A percentile compares a stretch with the other conserved stretches of the same genome.
These are phyloP conservation scores for Leptinotarsa defecta DNA, from an alignment of 1,140 invertebrate genomes.

Conservation along the genomic window DNA sequence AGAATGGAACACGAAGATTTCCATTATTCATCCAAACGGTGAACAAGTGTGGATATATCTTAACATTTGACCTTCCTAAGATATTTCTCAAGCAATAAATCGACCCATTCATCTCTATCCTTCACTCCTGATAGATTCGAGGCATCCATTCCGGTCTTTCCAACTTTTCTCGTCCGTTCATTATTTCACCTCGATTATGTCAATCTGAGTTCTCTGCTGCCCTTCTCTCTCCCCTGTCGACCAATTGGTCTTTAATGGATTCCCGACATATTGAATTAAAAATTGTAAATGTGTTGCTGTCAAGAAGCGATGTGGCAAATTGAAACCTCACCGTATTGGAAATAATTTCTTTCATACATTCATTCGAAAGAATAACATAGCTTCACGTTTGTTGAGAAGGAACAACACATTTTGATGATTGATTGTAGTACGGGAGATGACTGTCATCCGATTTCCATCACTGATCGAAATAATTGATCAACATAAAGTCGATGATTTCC, in stretches of 20 bases:
- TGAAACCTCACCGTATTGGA: constrained; percentile 12
- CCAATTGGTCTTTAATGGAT: constrained; percentile 22
- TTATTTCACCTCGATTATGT: constrained; percentile 22
- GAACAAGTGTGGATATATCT: no score
- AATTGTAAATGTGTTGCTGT: constrained; percentile 13
- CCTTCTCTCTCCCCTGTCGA: constrained; percentile 16
- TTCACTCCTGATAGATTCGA: constrained; percentile 12
- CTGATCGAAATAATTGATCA: no score
- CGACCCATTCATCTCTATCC: constrained; percentile 1
- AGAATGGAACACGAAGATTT: no score
- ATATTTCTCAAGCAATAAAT: not conserved
- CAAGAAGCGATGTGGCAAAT: constrained; percentile 23
- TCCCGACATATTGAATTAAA: constrained; percentile 16
- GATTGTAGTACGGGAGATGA: no score
- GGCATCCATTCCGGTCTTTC: constrained; percentile 7
- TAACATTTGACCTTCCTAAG: no score
- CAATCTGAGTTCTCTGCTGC: constrained; percentile 4
- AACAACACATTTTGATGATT: no score
- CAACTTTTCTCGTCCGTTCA: constrained; percentile 21
- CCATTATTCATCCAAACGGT: no score
- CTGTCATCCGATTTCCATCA: no score
- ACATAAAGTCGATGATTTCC: no score
- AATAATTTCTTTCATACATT: constrained; percentile 11
- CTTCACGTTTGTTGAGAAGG: not conserved
- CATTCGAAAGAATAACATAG: not conserved